Evolutionary conservation across 92 coral and sea anemone genomes (phyloP), one percentile per base, ranked within the genome.

Genomic region (Epizoanthus illoricatus): DNA sequence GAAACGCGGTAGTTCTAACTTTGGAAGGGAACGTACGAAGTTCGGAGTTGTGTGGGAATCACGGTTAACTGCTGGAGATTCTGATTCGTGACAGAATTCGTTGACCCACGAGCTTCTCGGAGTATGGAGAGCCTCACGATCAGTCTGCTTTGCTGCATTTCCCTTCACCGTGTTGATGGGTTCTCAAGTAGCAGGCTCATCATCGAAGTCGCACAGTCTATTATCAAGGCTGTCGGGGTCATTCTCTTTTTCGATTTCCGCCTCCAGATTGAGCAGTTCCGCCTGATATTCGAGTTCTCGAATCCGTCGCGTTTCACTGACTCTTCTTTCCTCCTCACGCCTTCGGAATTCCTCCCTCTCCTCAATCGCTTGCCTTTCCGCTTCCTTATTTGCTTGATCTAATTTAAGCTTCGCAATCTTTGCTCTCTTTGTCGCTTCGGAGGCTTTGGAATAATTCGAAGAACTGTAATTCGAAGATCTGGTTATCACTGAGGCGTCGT

Each of bases 301-400:
- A n/a, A n/a, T 43, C 58, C 60, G 69, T 40, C 69, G 47, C 83
- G 42, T 49, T 79, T 85, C 84, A 3, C 59, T 62, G 33, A 69
- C 59, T 79, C 24, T 66, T 62, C 83, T 85, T 79, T 85, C 89
- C 41, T 73, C 23, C 62, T 84, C 78, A 41, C 24, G 84, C 21
- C 57, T 71, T 85, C 47, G 69, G 68, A 82, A 73, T 64, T 69
- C 54, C 74, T 73, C 71, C 17, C 88, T 47, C 69, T 85, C 88
- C 85, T 79, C 89, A n/a, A 65, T 84, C 20, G 75, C 80, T 5
- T 84, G 84, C 62, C 79, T 76, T 28, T 79, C 57, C 20, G 81
- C 81, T 20, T 86, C 89, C 40, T 60, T 63, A 19, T 62, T 86
- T 54, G 86, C 83, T 56, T 86, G 89, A 55, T 61, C 83, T 63